Base-by-base conservation (phyloP, 2,797 vertebrate genomes). In the Aselliscus stoliczkanus region DNA sequence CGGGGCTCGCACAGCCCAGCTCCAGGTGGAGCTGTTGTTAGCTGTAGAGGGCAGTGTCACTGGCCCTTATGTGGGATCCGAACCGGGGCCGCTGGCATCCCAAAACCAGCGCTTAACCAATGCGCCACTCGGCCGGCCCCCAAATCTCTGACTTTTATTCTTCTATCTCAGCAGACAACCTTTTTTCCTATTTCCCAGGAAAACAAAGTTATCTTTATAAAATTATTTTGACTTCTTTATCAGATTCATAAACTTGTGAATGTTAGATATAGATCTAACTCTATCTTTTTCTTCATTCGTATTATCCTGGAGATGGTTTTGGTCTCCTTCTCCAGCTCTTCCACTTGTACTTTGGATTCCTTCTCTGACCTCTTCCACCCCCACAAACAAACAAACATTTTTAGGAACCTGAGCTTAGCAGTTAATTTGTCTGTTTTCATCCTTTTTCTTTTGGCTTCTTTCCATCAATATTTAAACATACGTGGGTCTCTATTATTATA, bases 181-280 rank as follows among this genome's bases (percentile, higher is more conserved):
- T 75, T 84, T 11, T 93, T 95, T 93, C 18, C 14, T 69, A 8
- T 93, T 93, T 93, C 47, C 90, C 27, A 95, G 56, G 37, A 50
- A 8, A 5, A 34, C 81, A 82, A 37, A 56, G 17, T n/a, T n/a
- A 42, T 29, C n/a, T 1, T 13, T 88, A 6, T 92, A 37, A 75
- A 77, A 62, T 90, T 76, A 37, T 54, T 52, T 50, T 50, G 14
- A 50, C 47, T 88, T 84, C 10, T 93, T 93, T 54, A 79, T 83
- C 58, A 93, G 64, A 80, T 83, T 65, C 67, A 60, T 80, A 83
- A 85, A 39, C 14, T 34, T 65, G 23, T 90, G 50, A 79, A 44
- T 88, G 47, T 96, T 80, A 86, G 25, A 27, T 64, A 31, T 67
- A 62, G 37, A 81, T 52, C 21, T 42, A 47, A 90, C 73, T 82